Percentiles rank a stretch among this genome's conserved stretches.
Evolutionary conservation across 2,888 invertebrate genomes (phyloP).

Genomic region (Trissolcus brochymenae): DNA sequence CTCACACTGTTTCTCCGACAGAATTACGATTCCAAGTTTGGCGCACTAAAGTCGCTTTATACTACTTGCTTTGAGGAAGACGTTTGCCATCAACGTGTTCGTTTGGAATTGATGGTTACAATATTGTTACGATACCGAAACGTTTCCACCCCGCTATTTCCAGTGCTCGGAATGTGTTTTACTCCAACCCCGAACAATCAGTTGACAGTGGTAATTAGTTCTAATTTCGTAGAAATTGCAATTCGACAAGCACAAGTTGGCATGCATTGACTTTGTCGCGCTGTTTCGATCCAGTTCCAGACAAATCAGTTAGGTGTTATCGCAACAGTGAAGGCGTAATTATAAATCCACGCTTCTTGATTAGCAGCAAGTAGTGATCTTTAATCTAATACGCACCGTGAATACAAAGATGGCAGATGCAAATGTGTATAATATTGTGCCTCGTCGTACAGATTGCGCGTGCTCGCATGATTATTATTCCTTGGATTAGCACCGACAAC

Average conservation of each 20-base stretch:
- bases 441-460: constrained; percentile 44
- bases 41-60: constrained; percentile 25
- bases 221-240: too few relatives aligned
- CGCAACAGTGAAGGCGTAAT: constrained; percentile 37
- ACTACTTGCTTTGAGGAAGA: constrained; percentile 31
- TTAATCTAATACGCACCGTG: constrained; percentile 55
- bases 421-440: constrained; percentile 56
- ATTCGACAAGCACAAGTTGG: background rate
- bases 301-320: constrained; percentile 9
- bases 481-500: constrained; percentile 53
- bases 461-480: constrained; percentile 55
- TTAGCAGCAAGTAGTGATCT: constrained; percentile 51
- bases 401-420: constrained; percentile 56
- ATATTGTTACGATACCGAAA: too few relatives aligned
- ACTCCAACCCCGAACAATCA: background rate
- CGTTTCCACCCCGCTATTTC: background rate
- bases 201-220: background rate
- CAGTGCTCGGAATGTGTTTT: background rate
- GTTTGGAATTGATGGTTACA: constrained; percentile 6
- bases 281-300: background rate
- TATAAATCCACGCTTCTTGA: constrained; percentile 46
- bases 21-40: constrained; percentile 36
- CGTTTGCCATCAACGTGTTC: constrained; percentile 6
- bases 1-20: constrained; percentile 10
- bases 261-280: background rate